Base-by-base conservation (phyloP, 2,113 vertebrate species). In the Prunella himalayana region DNA sequence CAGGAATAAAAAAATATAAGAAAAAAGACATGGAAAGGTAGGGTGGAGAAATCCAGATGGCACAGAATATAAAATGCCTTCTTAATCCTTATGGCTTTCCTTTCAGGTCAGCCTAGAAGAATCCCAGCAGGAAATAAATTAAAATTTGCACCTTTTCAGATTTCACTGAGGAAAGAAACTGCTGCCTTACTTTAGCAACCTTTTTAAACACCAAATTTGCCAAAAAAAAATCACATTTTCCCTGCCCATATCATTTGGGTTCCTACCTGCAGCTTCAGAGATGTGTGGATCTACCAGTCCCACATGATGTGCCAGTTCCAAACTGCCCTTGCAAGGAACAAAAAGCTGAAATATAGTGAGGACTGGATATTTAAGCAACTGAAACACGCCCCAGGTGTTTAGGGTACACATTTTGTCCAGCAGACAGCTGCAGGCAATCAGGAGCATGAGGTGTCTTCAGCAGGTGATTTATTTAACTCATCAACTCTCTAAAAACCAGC, bases 331-430 rank as follows among this genome's bases (percentile, higher is more conserved):
- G 25, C 14, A 37, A n/a, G 5, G 9, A 61, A 8, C 5, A 10
- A 2, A 64, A 84, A 51, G 0, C 15, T 4, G 0, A 27, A 15
- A 0, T 0, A 1, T 0, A 0, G 1, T 0, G 2, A 73, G 27
- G 10, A 13, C 3, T 65, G n/a, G n/a, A 1, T n/a, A 83, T 61
- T 92, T 86, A 59, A 86, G 10, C n/a, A 35, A n/a, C 4, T 27
- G 20, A 80, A 42, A 16, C 10, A 5, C 25, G 12, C 9, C 11
- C 37, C 39, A 75, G 30, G 30, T 75, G 60, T 63, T 70, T 6
- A 5, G 50, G 42, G 5, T 31, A 12, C 31, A 53, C 17, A 2
- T 75, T 86, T 87, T 33, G 41, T 11, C 21, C 51, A 45, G 60
- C 51, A 71, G 31, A 4, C 85, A 82, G 1, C 85, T 84, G 59